phyloP scores from a whole-genome alignment of 2,888 invertebrate species.

The Calliopum simillimum region DNA sequence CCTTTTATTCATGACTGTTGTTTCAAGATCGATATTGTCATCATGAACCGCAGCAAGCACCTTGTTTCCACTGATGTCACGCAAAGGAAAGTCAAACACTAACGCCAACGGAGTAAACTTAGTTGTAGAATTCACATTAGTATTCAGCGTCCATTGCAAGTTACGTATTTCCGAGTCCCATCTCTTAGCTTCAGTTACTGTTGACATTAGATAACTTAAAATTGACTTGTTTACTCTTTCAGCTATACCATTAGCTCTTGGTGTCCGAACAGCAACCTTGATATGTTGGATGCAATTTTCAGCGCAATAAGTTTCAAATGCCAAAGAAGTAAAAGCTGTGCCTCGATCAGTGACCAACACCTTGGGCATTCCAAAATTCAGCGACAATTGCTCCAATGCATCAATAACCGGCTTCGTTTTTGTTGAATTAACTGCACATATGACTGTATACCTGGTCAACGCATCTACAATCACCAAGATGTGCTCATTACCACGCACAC shows the following conservation, averaged over 20 bases:
- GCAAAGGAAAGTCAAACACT: conserved; percentile 43
- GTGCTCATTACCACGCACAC: conserved; percentile 31
- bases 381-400: neutral
- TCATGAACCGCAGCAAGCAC: conserved; percentile 32
- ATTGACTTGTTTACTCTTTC: no score
- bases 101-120: conserved; percentile 41
- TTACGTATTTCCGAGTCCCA: conserved; percentile 42
- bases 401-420: conserved; percentile 8
- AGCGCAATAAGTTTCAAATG: no score
- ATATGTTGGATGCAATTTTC: no score
- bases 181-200: conserved; percentile 22
- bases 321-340: no score
- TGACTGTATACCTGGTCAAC: conserved; percentile 33
- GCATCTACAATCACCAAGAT: conserved; percentile 34
- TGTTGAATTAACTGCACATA: conserved; percentile 32
- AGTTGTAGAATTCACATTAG: conserved; percentile 24
- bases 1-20: conserved; percentile 5
- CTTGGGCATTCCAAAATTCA: conserved; percentile 7
- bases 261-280: no score
- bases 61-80: conserved; percentile 37
- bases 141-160: conserved; percentile 44
- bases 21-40: conserved; percentile 4
- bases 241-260: no score
- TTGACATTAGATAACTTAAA: conserved; percentile 37
- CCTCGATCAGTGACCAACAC: conserved; percentile 34